These are phyloP conservation scores for Passer domesticus DNA, from an alignment of 2,113 vertebrate species.

Conservation along the genomic window DNA sequence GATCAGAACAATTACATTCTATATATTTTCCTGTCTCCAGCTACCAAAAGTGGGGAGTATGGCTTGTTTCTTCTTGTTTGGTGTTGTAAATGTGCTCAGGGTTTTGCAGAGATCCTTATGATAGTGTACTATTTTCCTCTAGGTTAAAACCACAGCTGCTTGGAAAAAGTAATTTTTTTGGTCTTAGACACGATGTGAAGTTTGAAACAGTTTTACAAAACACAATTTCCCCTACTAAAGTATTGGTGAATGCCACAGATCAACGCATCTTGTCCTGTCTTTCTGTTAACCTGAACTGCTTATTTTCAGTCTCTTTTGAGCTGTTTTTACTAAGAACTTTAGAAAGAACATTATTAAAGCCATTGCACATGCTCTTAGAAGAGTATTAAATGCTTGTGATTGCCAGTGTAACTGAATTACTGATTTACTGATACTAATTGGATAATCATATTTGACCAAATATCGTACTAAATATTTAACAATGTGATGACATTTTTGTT, in stretches of 20 bases:
- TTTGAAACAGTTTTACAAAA: not conserved
- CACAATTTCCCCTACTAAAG: not conserved
- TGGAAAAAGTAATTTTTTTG: not conserved
- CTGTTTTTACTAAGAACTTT: not conserved
- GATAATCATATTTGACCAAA: not conserved
- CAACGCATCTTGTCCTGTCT: not conserved
- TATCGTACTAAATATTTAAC: constrained; percentile 23
- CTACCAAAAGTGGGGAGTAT: not conserved
- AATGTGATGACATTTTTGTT: not conserved
- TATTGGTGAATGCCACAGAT: not conserved
- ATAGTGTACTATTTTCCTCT: not conserved
- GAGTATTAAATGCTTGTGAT: not conserved
- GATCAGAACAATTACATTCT: constrained; percentile 43
- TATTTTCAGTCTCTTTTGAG: not conserved
- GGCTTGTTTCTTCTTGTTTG: constrained; percentile 22
- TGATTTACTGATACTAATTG: not conserved
- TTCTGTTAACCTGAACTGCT: not conserved
- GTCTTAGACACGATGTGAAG: not conserved
- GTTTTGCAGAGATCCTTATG: not conserved
- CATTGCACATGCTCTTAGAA: not conserved
- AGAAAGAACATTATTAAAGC: not conserved
- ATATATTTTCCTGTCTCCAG: not conserved
- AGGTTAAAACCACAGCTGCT: constrained; percentile 1
- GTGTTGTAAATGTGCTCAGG: not conserved
- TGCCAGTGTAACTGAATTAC: not conserved